These are phyloP conservation scores for Cromileptes altivelis DNA, from an alignment of 2,113 vertebrate genomes.

Conservation along the genomic window DNA sequence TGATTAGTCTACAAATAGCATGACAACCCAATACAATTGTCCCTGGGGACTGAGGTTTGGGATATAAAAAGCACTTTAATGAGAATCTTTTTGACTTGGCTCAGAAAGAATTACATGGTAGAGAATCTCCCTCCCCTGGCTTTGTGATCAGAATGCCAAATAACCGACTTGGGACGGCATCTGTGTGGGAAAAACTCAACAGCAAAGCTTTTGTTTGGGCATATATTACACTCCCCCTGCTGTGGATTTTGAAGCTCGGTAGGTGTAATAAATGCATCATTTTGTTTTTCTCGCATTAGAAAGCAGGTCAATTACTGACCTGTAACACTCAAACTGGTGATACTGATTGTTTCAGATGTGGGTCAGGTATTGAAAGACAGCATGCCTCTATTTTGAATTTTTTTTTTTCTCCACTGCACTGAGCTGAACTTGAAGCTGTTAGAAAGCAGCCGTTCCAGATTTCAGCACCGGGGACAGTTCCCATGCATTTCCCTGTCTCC, in stretches of 20 bases:
- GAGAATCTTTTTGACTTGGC: constrained; percentile 60
- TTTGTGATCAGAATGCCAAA: constrained; percentile 63
- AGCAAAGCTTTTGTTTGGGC: constrained; percentile 21
- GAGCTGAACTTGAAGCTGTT: constrained; percentile 45
- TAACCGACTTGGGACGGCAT: constrained; percentile 35
- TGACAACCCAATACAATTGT: constrained; percentile 52
- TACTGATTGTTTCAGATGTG: constrained; percentile 31
- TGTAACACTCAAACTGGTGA: constrained; percentile 15
- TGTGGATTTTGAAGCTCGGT: constrained; percentile 7
- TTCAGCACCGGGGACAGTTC: constrained; percentile 83
- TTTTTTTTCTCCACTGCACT: not conserved
- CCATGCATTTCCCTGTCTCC: constrained; percentile 18
- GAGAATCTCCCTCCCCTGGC: constrained; percentile 20
- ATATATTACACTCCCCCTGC: constrained; percentile 8
- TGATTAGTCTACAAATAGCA: constrained; percentile 69
- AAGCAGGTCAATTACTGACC: constrained; percentile 34
- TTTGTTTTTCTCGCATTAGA: not conserved
- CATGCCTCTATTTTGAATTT: not conserved
- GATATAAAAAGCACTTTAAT: constrained; percentile 63
- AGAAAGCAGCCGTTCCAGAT: constrained; percentile 38
- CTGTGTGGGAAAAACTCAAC: constrained; percentile 29
- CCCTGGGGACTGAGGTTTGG: constrained; percentile 50
- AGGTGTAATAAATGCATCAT: not conserved
- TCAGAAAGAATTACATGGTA: constrained; percentile 45
- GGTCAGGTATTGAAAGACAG: constrained; percentile 40